Evolutionary conservation across 30 jellyfish, hydroid and myxozoan genomes (phyloP).

Genomic region (Hydra vulgaris): DNA sequence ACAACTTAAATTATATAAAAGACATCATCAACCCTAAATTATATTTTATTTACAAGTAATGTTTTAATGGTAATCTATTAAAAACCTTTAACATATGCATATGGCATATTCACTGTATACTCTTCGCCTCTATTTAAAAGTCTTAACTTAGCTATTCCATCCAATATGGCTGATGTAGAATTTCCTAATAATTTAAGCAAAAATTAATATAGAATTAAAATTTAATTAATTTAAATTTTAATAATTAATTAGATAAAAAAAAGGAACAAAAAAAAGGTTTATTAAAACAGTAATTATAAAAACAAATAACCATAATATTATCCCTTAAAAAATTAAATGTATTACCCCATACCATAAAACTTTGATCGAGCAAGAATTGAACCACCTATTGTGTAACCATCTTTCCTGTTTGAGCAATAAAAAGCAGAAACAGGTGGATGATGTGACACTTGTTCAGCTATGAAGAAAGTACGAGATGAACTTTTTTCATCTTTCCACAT

Average conservation of each 20-base stretch:
- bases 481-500: constrained; percentile 52
- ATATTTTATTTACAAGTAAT: too few species aligned
- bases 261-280: too few species aligned
- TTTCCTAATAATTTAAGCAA: constrained; percentile 36
- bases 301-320: too few species aligned
- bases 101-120: constrained; percentile 82
- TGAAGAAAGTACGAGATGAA: constrained; percentile 67
- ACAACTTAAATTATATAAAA: too few species aligned
- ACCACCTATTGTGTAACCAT: constrained; percentile 82
- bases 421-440: constrained; percentile 98
- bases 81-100: constrained; percentile 94
- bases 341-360: constrained; percentile 77
- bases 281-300: too few species aligned
- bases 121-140: constrained; percentile 82
- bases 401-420: constrained; percentile 86
- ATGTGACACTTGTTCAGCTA: constrained; percentile 98
- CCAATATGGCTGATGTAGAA: constrained; percentile 89
- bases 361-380: constrained; percentile 83
- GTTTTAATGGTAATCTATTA: too few species aligned
- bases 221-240: neutral
- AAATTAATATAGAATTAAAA: neutral
- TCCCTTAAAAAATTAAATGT: too few species aligned
- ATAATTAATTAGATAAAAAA: too few species aligned
- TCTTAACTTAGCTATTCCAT: constrained; percentile 76
- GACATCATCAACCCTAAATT: too few species aligned